Percentiles rank a stretch among this genome's conserved stretches.
Conservation (phyloP, 2,113 vertebrate species). For the Tretioscincus oriximinensis region DNA sequence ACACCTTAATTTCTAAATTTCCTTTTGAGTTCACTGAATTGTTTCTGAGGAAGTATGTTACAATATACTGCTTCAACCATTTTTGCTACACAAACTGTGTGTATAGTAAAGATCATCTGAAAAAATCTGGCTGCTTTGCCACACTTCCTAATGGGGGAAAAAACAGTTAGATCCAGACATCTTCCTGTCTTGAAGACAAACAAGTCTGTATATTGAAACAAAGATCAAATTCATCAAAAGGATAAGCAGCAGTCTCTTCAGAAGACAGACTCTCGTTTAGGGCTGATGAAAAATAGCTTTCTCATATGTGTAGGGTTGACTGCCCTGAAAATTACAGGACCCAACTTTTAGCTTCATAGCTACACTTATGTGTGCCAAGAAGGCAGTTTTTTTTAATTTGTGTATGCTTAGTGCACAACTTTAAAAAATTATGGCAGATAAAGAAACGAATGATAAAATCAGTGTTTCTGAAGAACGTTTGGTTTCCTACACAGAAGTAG, state of each 20-base stretch:
- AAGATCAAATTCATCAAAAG: conserved; percentile 4
- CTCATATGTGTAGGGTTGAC: conserved; percentile 5
- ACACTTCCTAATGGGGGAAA: not conserved
- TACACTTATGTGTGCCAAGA: conserved; percentile 5
- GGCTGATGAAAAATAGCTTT: conserved; percentile 10
- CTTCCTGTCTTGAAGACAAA: not conserved
- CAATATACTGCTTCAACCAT: fast-evolving
- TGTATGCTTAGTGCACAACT: not conserved
- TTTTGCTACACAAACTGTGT: not conserved
- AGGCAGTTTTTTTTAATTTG: conserved; percentile 20
- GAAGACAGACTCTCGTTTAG: not conserved
- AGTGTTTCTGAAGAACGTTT: not conserved
- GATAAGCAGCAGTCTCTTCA: conserved; percentile 9
- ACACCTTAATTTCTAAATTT: conserved; percentile 1
- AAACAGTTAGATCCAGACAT: not conserved
- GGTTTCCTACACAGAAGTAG: not conserved
- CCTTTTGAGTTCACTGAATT: not conserved
- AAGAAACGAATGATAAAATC: not conserved
- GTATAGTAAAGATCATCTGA: not conserved
- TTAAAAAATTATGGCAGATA: not conserved
- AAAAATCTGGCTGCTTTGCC: not conserved
- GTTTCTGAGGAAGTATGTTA: not conserved
- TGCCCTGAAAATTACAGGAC: conserved; percentile 17
- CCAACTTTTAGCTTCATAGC: not conserved
- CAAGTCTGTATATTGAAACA: not conserved